A percentile compares a stretch with the other conserved stretches of the same genome.
Evolutionary conservation across 2,797 vertebrate species (phyloP).

Genomic region (Muscicapa striata): DNA sequence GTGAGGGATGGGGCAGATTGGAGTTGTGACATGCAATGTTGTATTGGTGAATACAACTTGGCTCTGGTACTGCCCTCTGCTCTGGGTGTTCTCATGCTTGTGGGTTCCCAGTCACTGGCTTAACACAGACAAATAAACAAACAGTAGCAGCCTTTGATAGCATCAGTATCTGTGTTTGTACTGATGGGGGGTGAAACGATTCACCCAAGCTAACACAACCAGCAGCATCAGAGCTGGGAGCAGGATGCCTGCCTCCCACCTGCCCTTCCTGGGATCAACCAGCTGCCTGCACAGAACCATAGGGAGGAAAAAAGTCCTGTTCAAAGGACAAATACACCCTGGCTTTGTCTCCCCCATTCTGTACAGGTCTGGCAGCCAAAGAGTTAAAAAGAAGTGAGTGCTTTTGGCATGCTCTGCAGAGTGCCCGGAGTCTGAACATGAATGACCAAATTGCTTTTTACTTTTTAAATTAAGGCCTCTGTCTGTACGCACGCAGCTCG

Average conservation of each 20-base stretch:
- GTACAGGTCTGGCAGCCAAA: not conserved
- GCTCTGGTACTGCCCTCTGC: not conserved
- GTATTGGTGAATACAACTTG: not conserved
- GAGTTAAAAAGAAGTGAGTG: conserved; percentile 45
- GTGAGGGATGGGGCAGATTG: not conserved
- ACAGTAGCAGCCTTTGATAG: not conserved
- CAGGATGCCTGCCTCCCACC: not conserved
- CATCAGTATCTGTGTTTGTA: conserved; percentile 28
- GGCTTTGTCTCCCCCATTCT: not conserved
- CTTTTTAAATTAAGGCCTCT: conserved; percentile 62
- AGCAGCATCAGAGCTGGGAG: not conserved
- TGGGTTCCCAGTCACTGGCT: not conserved
- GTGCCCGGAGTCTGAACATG: conserved; percentile 40
- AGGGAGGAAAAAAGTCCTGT: not conserved
- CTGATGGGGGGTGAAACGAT: not conserved
- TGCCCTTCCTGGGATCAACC: not conserved
- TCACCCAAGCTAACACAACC: not conserved
- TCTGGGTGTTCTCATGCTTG: not conserved
- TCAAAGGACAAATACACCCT: not conserved
- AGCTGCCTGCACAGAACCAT: not conserved
- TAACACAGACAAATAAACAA: conserved; percentile 25
- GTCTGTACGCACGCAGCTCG: not conserved
- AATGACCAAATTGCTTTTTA: conserved; percentile 67
- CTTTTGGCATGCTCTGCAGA: not conserved
- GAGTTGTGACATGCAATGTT: fast-evolving